phyloP scores from a whole-genome alignment of 2,888 invertebrate genomes.

The Andricus quercusramuli region DNA sequence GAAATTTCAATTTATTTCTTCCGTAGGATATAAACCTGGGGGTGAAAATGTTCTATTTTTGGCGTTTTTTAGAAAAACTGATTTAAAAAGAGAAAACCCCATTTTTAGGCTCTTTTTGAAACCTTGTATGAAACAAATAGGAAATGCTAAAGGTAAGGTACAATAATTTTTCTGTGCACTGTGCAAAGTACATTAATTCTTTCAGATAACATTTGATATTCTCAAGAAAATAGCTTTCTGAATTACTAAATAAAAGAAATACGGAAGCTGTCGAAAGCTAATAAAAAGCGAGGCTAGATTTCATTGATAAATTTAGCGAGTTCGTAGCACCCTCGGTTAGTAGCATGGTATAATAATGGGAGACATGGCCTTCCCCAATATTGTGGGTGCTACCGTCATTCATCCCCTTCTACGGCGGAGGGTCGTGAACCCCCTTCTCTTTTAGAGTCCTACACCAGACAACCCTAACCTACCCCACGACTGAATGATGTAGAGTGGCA shows the following conservation, averaged over 20 bases:
- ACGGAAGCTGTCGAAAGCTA: neutral
- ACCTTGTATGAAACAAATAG: too few species aligned
- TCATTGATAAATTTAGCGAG: constrained; percentile 19
- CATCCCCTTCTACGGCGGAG: constrained; percentile 57
- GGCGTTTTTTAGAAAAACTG: too few species aligned
- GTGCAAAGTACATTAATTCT: too few species aligned
- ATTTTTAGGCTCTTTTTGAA: too few species aligned
- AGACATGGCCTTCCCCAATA: constrained; percentile 62
- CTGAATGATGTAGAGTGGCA: constrained; percentile 60
- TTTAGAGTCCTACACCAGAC: constrained; percentile 63
- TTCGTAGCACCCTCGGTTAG: constrained; percentile 48
- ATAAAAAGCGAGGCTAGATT: neutral
- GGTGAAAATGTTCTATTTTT: too few species aligned
- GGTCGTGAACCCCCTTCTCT: constrained; percentile 70
- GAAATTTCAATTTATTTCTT: too few species aligned
- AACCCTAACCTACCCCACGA: constrained; percentile 70
- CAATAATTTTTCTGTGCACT: too few species aligned
- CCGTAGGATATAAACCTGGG: too few species aligned
- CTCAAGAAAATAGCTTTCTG: too few species aligned
- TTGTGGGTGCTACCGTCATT: constrained; percentile 44
- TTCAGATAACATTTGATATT: too few species aligned
- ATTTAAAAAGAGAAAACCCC: too few species aligned
- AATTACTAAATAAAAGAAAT: neutral
- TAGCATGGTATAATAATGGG: constrained; percentile 31
- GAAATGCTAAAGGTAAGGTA: too few species aligned